Evolutionary conservation across 2,888 invertebrate genomes (phyloP).

Genomic region (Drosophila nr. perissopoda): DNA sequence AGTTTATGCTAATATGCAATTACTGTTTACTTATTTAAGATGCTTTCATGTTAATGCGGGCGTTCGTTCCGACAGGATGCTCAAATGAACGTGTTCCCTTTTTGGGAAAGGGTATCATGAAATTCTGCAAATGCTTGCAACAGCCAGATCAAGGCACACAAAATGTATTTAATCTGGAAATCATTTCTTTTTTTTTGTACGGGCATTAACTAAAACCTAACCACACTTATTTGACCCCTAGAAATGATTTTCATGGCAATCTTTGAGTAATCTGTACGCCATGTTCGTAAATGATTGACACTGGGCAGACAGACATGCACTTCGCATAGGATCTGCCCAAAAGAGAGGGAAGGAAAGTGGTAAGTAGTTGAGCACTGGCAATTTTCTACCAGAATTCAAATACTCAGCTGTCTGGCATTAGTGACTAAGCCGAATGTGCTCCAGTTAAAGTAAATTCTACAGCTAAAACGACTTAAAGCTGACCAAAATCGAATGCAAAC

Average conservation of each 20-base stretch:
- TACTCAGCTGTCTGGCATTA: not conserved
- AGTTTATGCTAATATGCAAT: conserved; percentile 56
- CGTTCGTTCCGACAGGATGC: not conserved
- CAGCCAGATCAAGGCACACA: not conserved
- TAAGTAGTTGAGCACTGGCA: not conserved
- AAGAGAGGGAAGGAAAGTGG: not conserved
- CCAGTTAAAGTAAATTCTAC: not conserved
- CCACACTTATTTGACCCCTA: not conserved
- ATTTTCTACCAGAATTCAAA: not conserved
- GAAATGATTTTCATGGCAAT: not conserved
- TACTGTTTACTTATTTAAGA: conserved; percentile 26
- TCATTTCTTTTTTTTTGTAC: not conserved
- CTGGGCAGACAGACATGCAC: not conserved
- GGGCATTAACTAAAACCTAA: not conserved
- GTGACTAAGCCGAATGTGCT: not conserved
- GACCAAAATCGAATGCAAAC: conserved; percentile 10
- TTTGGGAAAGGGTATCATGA: not conserved
- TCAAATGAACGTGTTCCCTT: not conserved
- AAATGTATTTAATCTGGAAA: not conserved
- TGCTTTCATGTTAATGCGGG: not conserved
- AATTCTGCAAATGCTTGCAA: not conserved
- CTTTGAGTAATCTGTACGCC: not conserved
- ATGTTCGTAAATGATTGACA: not conserved
- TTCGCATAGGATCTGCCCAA: not conserved
- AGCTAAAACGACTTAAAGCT: not conserved